Conservation (phyloP, 2,888 invertebrate species). For the Sesia bembeciformis region DNA sequence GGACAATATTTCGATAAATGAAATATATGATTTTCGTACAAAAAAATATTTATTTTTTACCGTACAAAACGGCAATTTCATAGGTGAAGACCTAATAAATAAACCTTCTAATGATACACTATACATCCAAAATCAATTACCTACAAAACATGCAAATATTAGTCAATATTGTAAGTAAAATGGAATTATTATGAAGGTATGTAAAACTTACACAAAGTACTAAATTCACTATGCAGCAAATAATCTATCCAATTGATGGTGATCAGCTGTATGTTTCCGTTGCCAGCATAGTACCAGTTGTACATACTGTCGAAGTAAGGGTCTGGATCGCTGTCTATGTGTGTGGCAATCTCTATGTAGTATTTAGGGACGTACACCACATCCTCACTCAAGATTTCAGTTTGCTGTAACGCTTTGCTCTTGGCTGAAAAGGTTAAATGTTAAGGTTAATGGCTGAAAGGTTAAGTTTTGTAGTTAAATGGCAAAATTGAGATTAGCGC, state of each 20-base stretch:
- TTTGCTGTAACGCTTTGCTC: slow-evolving; percentile 13
- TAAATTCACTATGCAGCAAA: slow-evolving; percentile 48
- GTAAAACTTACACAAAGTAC: slow-evolving; percentile 44
- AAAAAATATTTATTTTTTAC: too few relatives aligned
- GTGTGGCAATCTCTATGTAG: slow-evolving; percentile 42
- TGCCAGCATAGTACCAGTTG: slow-evolving; percentile 66
- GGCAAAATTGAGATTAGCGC: too few relatives aligned
- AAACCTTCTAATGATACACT: too few relatives aligned
- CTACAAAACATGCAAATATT: too few relatives aligned
- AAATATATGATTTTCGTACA: too few relatives aligned
- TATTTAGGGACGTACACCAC: slow-evolving; percentile 47
- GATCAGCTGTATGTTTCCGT: slow-evolving; percentile 47
- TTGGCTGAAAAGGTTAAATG: slow-evolving; percentile 7
- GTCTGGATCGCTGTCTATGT: slow-evolving; percentile 51
- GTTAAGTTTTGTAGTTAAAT: too few relatives aligned
- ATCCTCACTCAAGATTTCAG: slow-evolving; percentile 41
- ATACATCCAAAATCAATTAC: too few relatives aligned
- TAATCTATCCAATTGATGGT: slow-evolving; percentile 39
- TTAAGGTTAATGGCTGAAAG: too few relatives aligned
- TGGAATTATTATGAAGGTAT: slow-evolving; percentile 1
- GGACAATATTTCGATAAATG: too few relatives aligned
- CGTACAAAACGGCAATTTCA: too few relatives aligned
- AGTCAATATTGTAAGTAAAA: not conserved
- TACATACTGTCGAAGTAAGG: slow-evolving; percentile 42
- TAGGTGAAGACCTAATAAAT: too few relatives aligned